Base-by-base conservation (phyloP, 2,113 vertebrate species). In the Xiphorhynchus elegans region DNA sequence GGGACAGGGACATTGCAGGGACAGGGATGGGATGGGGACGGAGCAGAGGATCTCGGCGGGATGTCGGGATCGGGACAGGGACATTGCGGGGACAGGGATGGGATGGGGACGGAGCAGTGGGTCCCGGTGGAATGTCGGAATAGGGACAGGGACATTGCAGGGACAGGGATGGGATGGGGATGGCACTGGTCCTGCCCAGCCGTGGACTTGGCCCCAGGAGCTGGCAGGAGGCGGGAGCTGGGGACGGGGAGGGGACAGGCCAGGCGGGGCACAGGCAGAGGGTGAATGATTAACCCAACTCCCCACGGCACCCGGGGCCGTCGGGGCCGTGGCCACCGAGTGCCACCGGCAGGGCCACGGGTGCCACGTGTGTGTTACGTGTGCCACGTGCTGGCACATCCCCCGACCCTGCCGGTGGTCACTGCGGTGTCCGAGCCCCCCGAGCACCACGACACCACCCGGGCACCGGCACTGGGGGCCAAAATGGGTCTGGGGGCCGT, bases 251-350 rank as follows among this genome's bases (percentile, higher is more conserved):
- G 10, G 72, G 19, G 62, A 33, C 33, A 6, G 69, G 52, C 19
- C 1, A 9, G 86, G 67, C 67, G 1, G n/a, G 7, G 60, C 7
- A 1, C 31, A n/a, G 33, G 55, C 56, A 59, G 21, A 59, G 56
- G 39, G 84, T 19, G 4, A 76, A 94, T 46, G 35, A 91, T 93
- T 89, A 93, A 96, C 89, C 46, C 0, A 10, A 28, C 17, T 9
- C 55, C 1, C 0, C 3, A 1, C 5, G 1, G 28, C 37, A 13
- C 77, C 21, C 0, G 17, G 68, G 5, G 25, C 13, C 2, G 15
- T 44, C 6, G 2, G 31, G 7, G 10, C 46, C 11, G 13, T 2
- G 4, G 60, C 26, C 60, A 28, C 35, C 24, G 24, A 17, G 35
- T 4, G 89, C 63, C 74, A 70, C 47, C 37, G 11, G 39, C 13